These are phyloP conservation scores for Kradibia gibbosae DNA, from an alignment of 1,140 invertebrate genomes.

Conservation along the genomic window DNA sequence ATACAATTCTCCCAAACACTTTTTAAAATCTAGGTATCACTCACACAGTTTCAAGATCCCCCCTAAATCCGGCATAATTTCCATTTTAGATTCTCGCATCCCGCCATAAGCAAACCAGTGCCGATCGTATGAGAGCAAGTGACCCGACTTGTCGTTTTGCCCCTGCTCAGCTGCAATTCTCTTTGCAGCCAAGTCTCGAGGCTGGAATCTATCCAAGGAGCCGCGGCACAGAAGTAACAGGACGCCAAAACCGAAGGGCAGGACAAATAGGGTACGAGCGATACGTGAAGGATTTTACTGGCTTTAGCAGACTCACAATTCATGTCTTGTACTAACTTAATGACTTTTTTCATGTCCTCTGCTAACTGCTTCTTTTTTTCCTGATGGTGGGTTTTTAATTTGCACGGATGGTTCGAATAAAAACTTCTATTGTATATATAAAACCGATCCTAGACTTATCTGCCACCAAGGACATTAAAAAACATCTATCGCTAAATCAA, in stretches of 20 bases:
- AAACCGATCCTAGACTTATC: not conserved
- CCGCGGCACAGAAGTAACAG: not conserved
- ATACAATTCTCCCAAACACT: not conserved
- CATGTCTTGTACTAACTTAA: not conserved
- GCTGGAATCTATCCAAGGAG: constrained; percentile 28
- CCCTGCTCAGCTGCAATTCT: constrained; percentile 23
- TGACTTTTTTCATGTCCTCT: not conserved
- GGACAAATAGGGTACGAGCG: not conserved
- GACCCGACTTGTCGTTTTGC: not conserved
- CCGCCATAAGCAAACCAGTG: not conserved
- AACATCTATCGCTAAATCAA: too few species aligned
- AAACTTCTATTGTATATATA: not conserved
- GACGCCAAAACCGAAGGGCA: not conserved
- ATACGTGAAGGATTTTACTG: not conserved
- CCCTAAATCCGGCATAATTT: not conserved
- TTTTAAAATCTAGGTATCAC: not conserved
- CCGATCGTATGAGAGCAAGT: not conserved
- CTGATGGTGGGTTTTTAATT: not conserved
- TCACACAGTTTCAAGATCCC: not conserved
- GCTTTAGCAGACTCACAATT: not conserved
- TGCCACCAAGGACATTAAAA: too few species aligned
- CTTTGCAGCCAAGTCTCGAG: constrained; percentile 9
- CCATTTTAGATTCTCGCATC: not conserved
- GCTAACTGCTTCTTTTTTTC: not conserved
- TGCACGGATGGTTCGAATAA: not conserved